These are phyloP conservation scores for Harpegnathos saltator DNA, from an alignment of 1,140 invertebrate genomes.

Conservation along the genomic window DNA sequence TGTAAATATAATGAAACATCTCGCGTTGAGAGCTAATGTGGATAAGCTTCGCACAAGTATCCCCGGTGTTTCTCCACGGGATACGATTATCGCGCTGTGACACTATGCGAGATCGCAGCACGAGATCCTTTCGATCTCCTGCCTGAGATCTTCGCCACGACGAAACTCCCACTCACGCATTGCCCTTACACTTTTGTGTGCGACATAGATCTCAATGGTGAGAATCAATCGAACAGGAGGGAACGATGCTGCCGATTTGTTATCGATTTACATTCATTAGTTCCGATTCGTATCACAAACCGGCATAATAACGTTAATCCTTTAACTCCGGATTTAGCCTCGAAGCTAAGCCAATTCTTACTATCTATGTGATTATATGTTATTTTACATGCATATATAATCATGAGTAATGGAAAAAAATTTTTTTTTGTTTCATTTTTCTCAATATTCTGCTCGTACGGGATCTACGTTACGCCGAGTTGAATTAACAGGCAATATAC, in stretches of 20 bases:
- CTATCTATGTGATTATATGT: no score
- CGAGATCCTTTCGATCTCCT: neutral
- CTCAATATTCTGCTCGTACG: no score
- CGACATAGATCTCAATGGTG: neutral
- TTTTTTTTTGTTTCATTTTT: no score
- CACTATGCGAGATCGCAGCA: neutral
- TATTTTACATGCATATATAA: no score
- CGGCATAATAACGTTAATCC: no score
- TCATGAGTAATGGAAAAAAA: no score
- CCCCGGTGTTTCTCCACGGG: conserved; percentile 10
- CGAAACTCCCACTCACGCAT: neutral
- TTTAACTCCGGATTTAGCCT: no score
- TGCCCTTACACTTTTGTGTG: neutral
- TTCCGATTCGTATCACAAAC: no score
- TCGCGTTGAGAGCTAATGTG: neutral
- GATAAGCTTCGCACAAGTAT: conserved; percentile 50
- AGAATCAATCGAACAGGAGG: neutral
- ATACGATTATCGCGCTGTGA: neutral
- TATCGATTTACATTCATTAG: neutral
- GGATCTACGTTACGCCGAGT: no score
- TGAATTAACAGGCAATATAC: no score
- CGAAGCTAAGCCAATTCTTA: no score
- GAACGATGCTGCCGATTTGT: neutral
- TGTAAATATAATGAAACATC: conserved; percentile 67
- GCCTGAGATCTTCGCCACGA: neutral